These are phyloP conservation scores for Mya arenaria DNA, from an alignment of 1,140 invertebrate genomes.

Conservation along the genomic window DNA sequence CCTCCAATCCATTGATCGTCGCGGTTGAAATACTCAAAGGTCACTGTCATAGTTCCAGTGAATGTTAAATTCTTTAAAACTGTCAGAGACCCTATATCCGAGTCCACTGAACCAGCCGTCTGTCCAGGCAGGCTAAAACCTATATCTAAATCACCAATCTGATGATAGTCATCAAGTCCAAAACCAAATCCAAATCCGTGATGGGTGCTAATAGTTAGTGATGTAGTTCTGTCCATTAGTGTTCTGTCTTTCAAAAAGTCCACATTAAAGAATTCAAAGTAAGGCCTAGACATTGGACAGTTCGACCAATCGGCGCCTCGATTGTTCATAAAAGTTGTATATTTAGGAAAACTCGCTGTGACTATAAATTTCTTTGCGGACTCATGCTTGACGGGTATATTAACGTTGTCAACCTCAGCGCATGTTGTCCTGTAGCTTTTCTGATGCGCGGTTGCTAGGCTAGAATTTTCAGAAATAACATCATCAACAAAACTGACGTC, in stretches of 20 bases:
- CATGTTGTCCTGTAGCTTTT: constrained; percentile 32
- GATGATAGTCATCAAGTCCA: neutral
- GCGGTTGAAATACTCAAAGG: constrained; percentile 52
- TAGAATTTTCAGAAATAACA: neutral
- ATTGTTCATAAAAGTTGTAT: constrained; percentile 41
- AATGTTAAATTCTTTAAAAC: constrained; percentile 33
- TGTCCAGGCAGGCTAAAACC: constrained; percentile 55
- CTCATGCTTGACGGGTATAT: constrained; percentile 44
- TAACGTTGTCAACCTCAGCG: constrained; percentile 49
- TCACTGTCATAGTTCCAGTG: constrained; percentile 19
- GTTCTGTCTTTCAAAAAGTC: neutral
- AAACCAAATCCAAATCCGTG: neutral
- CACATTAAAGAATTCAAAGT: constrained; percentile 18
- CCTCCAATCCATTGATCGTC: constrained; percentile 18
- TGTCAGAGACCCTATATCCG: constrained; percentile 61
- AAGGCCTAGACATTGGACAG: constrained; percentile 48
- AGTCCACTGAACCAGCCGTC: constrained; percentile 57
- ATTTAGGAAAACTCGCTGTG: constrained; percentile 47
- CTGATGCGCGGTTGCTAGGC: constrained; percentile 6
- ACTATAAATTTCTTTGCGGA: neutral
- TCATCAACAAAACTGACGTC: constrained; percentile 3
- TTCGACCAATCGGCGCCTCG: constrained; percentile 58
- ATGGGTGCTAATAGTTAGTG: neutral
- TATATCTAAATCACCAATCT: constrained; percentile 24
- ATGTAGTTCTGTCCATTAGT: neutral